phyloP scores from a whole-genome alignment of 2,797 vertebrate species.

The Galaxias olidus region DNA sequence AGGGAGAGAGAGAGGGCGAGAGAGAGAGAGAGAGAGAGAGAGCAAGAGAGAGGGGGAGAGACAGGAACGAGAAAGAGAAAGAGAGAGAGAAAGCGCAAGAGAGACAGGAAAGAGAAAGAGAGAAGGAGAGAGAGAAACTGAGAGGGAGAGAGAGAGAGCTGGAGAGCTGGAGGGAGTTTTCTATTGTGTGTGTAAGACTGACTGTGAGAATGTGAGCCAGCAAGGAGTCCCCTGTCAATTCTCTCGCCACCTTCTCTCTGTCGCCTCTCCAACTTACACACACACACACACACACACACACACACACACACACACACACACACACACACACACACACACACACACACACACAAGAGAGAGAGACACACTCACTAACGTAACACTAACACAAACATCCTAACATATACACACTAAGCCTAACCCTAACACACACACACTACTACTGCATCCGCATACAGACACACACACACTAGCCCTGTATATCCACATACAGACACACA shows the following conservation, averaged over 20 bases:
- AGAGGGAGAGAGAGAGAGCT: neutral
- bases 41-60: neutral
- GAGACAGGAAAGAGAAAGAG: too few relatives aligned
- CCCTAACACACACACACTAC: neutral
- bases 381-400: neutral
- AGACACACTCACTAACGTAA: neutral
- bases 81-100: neutral
- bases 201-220: neutral
- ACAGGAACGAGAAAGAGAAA: neutral
- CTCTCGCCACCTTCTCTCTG: neutral
- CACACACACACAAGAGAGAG: neutral
- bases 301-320: neutral
- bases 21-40: neutral
- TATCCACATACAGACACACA: too few relatives aligned
- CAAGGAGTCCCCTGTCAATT: neutral
- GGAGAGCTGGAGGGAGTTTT: neutral
- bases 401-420: too few relatives aligned
- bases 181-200: constrained; percentile 11
- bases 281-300: neutral
- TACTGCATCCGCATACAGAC: neutral
- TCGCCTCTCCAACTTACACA: neutral
- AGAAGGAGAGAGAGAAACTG: neutral
- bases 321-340: neutral
- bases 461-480: too few relatives aligned
- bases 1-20: neutral